Conservation (phyloP, 2,113 vertebrate species). For the Heloderma charlesbogerti region DNA sequence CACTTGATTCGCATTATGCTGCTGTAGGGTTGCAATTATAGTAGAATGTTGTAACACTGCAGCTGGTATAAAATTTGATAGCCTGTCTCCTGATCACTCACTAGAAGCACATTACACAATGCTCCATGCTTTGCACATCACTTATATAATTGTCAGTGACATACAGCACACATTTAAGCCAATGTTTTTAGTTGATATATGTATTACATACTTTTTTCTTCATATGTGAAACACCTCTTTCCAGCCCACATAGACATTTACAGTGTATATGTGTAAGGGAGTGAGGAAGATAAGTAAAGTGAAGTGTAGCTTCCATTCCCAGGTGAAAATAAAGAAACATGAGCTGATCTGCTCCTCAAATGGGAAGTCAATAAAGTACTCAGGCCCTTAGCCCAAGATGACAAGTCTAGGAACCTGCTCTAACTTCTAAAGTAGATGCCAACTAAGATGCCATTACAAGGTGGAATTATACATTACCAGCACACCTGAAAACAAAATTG, state of each 20-base stretch:
- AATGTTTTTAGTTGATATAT: not conserved
- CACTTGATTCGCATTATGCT: not conserved
- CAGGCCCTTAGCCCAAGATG: not conserved
- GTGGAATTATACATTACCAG: not conserved
- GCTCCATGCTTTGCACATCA: not conserved
- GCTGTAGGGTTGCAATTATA: too few species aligned
- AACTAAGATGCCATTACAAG: not conserved
- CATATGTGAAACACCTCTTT: not conserved
- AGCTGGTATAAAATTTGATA: not conserved
- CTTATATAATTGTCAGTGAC: not conserved
- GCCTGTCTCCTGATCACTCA: not conserved
- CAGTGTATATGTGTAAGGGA: not conserved
- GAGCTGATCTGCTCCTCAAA: not conserved
- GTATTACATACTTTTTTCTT: not conserved
- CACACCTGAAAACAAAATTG: not conserved
- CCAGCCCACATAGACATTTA: not conserved
- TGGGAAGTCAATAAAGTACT: not conserved
- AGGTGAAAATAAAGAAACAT: not conserved
- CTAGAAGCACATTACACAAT: not conserved
- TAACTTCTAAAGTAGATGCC: not conserved
- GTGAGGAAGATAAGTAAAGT: not conserved
- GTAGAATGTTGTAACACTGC: not conserved
- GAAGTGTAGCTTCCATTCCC: not conserved
- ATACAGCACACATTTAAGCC: not conserved
- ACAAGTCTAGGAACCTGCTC: not conserved